phyloP scores from a whole-genome alignment of 2,888 invertebrate species.

The Drosophila atroscutellata region DNA sequence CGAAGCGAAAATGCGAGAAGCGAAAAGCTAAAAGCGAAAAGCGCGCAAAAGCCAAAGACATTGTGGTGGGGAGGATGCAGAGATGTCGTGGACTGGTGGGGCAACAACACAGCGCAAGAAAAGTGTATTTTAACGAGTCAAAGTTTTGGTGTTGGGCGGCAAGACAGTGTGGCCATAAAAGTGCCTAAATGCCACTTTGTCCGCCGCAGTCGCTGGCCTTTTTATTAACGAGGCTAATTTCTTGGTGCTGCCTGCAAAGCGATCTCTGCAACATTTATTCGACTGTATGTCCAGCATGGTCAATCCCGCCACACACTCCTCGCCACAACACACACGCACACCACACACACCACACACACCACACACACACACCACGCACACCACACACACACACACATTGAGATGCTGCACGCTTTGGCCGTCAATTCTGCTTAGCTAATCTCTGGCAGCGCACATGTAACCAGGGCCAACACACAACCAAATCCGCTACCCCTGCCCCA shows the following conservation, averaged over 20 bases:
- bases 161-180: slow-evolving; percentile 57
- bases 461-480: slow-evolving; percentile 36
- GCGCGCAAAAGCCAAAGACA: slow-evolving; percentile 11
- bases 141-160: slow-evolving; percentile 58
- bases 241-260: slow-evolving; percentile 36
- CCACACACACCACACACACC: background rate
- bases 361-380: background rate
- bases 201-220: slow-evolving; percentile 68
- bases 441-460: slow-evolving; percentile 70
- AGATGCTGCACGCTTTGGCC: slow-evolving; percentile 34
- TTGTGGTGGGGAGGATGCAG: background rate
- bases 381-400: background rate
- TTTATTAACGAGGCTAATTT: slow-evolving; percentile 76
- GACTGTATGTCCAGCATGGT: slow-evolving; percentile 13
- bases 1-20: slow-evolving; percentile 27
- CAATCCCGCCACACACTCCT: slow-evolving; percentile 15
- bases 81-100: background rate
- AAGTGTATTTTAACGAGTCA: slow-evolving; percentile 75
- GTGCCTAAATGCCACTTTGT: slow-evolving; percentile 73
- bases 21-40: slow-evolving; percentile 19
- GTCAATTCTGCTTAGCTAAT: slow-evolving; percentile 76
- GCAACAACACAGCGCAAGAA: slow-evolving; percentile 27
- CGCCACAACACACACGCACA: background rate
- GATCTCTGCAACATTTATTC: slow-evolving; percentile 39
- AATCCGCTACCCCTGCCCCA: background rate